These are phyloP conservation scores for Semaprochilodus insignis DNA, from an alignment of 2,797 vertebrate species.

Conservation along the genomic window DNA sequence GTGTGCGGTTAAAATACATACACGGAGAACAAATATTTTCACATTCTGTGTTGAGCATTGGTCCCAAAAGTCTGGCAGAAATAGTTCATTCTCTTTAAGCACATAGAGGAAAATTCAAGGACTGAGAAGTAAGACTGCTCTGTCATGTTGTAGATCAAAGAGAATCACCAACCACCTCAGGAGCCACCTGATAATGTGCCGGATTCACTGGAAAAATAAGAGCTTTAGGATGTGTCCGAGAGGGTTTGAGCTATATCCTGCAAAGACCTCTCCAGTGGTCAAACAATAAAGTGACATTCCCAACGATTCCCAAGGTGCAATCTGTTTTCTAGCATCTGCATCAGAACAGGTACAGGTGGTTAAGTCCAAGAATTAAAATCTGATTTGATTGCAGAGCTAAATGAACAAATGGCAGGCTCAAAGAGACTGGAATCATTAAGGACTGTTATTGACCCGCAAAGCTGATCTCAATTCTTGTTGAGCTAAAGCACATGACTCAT, in stretches of 20 bases:
- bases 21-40: background rate
- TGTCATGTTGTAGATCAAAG: background rate
- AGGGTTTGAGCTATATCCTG: background rate
- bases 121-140: background rate
- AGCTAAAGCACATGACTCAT: conserved; percentile 16
- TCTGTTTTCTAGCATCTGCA: background rate
- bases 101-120: background rate
- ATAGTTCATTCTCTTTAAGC: background rate
- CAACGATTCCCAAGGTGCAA: background rate
- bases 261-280: conserved; percentile 2
- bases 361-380: background rate
- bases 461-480: background rate
- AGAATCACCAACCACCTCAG: background rate
- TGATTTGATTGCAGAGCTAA: conserved; percentile 6
- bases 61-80: background rate
- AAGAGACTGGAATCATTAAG: background rate
- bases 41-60: background rate
- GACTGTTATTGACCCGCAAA: background rate
- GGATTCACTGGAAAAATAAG: background rate
- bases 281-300: background rate
- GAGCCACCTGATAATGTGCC: background rate
- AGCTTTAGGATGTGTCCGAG: background rate
- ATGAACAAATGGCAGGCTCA: background rate
- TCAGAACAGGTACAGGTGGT: background rate
- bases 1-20: background rate